A percentile compares a stretch with the other conserved stretches of the same genome.
phyloP scores from a whole-genome alignment of 2,113 vertebrate species.

The Sorex araneus region DNA sequence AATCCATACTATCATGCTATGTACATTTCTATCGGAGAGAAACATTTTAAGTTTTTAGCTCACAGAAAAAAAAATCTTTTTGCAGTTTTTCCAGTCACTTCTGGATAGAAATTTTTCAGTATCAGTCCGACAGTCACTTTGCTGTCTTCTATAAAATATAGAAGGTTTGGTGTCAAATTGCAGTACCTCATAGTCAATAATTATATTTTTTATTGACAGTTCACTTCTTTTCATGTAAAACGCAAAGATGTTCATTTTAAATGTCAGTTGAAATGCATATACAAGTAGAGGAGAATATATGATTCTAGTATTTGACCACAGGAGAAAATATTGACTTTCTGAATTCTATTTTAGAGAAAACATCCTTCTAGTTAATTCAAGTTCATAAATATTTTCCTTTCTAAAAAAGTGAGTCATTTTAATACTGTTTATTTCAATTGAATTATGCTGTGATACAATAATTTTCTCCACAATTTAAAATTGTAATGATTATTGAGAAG shows the following conservation, averaged over 20 bases:
- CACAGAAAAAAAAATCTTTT: neutral
- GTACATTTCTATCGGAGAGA: slow-evolving; percentile 68
- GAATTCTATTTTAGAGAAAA: neutral
- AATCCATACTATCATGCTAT: slow-evolving; percentile 59
- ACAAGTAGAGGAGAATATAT: neutral
- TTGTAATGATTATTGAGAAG: neutral
- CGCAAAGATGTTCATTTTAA: neutral
- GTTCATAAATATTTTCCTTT: neutral
- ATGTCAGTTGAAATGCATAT: slow-evolving; percentile 1
- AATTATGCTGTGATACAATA: neutral
- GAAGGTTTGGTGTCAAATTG: neutral
- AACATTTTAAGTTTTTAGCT: slow-evolving; percentile 81
- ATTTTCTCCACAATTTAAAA: neutral
- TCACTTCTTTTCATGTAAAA: slow-evolving; percentile 22
- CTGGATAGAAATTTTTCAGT: slow-evolving; percentile 26
- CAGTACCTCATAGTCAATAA: neutral
- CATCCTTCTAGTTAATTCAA: slow-evolving; percentile 6
- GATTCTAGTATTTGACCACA: neutral
- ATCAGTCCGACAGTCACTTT: neutral
- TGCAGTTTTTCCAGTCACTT: neutral
- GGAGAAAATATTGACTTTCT: neutral
- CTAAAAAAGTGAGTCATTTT: neutral
- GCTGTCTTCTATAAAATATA: neutral
- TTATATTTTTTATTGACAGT: neutral
- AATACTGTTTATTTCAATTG: slow-evolving; percentile 33